A percentile compares a stretch with the other conserved stretches of the same genome.
phyloP scores from a whole-genome alignment of 2,797 vertebrate genomes.

The Falco novaeseelandiae region DNA sequence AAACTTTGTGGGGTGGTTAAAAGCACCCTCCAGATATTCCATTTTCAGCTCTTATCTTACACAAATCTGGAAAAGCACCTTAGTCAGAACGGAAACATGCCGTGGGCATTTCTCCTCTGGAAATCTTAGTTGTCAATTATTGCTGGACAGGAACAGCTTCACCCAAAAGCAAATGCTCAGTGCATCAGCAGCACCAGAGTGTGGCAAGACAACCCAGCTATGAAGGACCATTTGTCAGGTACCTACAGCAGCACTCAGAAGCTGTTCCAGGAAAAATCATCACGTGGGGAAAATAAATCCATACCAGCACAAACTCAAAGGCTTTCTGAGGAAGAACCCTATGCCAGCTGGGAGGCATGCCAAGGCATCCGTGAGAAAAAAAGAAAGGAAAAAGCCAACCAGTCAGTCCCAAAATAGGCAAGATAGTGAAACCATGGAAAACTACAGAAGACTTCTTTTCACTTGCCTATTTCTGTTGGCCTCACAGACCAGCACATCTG shows the following conservation, averaged over 20 bases:
- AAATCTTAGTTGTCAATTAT: background rate
- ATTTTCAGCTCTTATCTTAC: background rate
- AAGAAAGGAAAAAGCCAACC: rapidly evolving
- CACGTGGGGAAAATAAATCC: background rate
- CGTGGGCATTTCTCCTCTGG: background rate
- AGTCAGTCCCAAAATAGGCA: background rate
- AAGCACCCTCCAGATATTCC: background rate
- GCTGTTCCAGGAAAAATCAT: slow-evolving; percentile 18
- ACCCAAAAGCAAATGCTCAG: background rate
- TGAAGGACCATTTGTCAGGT: background rate
- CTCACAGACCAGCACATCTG: background rate
- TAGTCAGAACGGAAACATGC: background rate
- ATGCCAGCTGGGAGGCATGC: background rate
- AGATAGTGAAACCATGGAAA: background rate
- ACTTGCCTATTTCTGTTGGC: background rate
- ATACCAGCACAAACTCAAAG: background rate
- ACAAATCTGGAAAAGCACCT: background rate
- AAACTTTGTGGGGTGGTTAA: background rate
- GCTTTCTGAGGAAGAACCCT: background rate
- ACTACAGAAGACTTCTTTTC: background rate
- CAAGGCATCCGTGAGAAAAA: background rate
- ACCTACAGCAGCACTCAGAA: slow-evolving; percentile 13
- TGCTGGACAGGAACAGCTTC: background rate
- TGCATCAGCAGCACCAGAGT: background rate
- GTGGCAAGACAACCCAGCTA: rapidly evolving